These are phyloP conservation scores for Albula goreensis DNA, from an alignment of 2,113 vertebrate species.

Conservation along the genomic window DNA sequence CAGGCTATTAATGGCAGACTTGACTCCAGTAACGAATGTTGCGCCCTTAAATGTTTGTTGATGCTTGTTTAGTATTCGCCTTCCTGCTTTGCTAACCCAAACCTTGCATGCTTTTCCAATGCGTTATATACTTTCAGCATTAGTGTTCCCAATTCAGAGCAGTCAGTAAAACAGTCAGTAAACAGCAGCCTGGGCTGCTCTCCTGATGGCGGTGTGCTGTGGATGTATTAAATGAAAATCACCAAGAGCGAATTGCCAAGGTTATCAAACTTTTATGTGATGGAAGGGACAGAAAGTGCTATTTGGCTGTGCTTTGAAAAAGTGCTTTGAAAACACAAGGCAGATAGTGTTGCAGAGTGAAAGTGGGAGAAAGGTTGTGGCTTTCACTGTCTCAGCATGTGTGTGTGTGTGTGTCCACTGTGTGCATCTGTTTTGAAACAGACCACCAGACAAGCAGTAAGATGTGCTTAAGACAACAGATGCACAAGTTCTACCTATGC, in stretches of 20 bases:
- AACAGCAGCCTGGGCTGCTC: too few species aligned
- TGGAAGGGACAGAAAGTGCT: too few species aligned
- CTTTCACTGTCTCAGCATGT: constrained; percentile 17
- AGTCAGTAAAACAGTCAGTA: too few species aligned
- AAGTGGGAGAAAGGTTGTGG: neutral
- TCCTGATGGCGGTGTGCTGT: neutral
- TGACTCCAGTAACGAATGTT: neutral
- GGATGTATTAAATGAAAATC: neutral
- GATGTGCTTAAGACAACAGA: neutral
- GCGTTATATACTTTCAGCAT: too few species aligned
- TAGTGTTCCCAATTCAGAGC: too few species aligned
- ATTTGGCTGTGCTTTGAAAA: too few species aligned
- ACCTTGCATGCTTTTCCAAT: neutral
- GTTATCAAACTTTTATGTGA: too few species aligned
- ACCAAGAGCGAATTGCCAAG: neutral
- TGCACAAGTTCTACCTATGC: neutral
- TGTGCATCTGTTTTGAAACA: too few species aligned
- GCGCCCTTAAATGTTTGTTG: neutral
- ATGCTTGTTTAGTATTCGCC: neutral
- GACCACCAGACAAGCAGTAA: neutral
- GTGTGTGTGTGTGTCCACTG: neutral
- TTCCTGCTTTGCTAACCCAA: neutral
- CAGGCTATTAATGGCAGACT: neutral
- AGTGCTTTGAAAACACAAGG: too few species aligned
- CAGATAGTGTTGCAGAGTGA: too few species aligned